Evolutionary conservation across 1,140 invertebrate species (phyloP).

Genomic region (Cotesia glomerata): DNA sequence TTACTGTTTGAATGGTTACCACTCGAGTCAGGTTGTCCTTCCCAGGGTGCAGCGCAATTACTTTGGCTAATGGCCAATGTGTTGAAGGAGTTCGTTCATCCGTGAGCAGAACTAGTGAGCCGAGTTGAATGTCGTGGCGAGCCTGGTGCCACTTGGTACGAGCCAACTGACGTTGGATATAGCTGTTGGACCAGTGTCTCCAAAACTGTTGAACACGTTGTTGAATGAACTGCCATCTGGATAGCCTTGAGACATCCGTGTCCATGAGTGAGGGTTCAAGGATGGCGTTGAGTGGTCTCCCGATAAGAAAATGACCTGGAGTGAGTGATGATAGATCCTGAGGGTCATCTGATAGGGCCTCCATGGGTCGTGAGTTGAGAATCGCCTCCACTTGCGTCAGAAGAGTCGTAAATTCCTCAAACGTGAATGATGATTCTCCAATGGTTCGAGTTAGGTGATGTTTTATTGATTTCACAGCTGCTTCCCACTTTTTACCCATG

Average conservation of each 20-base stretch:
- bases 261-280: too few relatives aligned
- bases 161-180: too few relatives aligned
- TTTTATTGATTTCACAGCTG: constrained; percentile 3
- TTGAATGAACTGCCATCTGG: too few relatives aligned
- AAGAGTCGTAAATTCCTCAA: constrained; percentile 12
- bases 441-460: constrained; percentile 12
- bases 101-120: background rate
- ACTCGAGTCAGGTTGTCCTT: constrained; percentile 34
- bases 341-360: background rate
- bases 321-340: constrained; percentile 27
- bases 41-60: constrained; percentile 31
- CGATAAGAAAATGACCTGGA: constrained; percentile 44
- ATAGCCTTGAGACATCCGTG: too few relatives aligned
- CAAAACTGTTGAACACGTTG: too few relatives aligned
- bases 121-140: background rate
- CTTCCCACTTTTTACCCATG: constrained; percentile 6
- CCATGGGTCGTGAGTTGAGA: background rate
- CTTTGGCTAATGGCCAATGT: constrained; percentile 37
- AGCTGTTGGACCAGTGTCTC: too few relatives aligned
- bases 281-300: too few relatives aligned
- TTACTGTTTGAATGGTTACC: too few relatives aligned
- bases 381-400: background rate
- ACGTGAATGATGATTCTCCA: too few relatives aligned
- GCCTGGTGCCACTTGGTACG: too few relatives aligned
- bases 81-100: constrained; percentile 18